A percentile compares a stretch with the other conserved stretches of the same genome.
These are phyloP conservation scores for Melanotaenia boesemani DNA, from an alignment of 2,797 vertebrate genomes.

Conservation along the genomic window DNA sequence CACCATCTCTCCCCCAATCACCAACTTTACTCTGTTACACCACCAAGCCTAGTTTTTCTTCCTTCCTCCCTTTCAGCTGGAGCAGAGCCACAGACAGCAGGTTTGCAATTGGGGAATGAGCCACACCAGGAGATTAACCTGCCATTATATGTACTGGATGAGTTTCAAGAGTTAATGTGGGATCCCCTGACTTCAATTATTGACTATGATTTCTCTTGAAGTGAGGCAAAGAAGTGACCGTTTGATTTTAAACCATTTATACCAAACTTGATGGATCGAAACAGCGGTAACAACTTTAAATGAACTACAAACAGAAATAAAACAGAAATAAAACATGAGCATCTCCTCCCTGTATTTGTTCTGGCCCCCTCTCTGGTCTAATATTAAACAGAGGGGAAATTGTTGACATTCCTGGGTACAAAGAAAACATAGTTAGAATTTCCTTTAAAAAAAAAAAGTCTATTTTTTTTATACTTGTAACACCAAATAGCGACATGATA, in stretches of 20 bases:
- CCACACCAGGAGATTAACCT: slow-evolving; percentile 40
- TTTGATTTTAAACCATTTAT: neutral
- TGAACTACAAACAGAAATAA: neutral
- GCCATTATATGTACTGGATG: slow-evolving; percentile 40
- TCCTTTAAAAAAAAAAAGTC: neutral
- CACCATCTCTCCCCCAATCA: slow-evolving; percentile 33
- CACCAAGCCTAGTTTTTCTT: slow-evolving; percentile 50
- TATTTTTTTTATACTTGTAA: neutral
- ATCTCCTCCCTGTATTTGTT: slow-evolving; percentile 17
- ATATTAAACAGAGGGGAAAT: slow-evolving; percentile 73
- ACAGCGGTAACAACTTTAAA: neutral
- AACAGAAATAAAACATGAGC: slow-evolving; percentile 18
- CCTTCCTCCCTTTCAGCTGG: slow-evolving; percentile 23
- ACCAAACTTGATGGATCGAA: neutral
- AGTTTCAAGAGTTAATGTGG: slow-evolving; percentile 24
- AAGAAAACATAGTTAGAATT: slow-evolving; percentile 41
- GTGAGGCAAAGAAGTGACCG: neutral
- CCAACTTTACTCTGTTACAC: slow-evolving; percentile 29
- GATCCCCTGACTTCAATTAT: slow-evolving; percentile 13
- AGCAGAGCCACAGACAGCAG: slow-evolving; percentile 15
- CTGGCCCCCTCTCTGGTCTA: slow-evolving; percentile 43
- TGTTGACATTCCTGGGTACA: slow-evolving; percentile 74
- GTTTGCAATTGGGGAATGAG: slow-evolving; percentile 8
- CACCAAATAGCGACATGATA: neutral
- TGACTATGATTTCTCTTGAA: neutral